Conservation (phyloP, 2,113 vertebrate genomes). For the Toxotes jaculatrix region DNA sequence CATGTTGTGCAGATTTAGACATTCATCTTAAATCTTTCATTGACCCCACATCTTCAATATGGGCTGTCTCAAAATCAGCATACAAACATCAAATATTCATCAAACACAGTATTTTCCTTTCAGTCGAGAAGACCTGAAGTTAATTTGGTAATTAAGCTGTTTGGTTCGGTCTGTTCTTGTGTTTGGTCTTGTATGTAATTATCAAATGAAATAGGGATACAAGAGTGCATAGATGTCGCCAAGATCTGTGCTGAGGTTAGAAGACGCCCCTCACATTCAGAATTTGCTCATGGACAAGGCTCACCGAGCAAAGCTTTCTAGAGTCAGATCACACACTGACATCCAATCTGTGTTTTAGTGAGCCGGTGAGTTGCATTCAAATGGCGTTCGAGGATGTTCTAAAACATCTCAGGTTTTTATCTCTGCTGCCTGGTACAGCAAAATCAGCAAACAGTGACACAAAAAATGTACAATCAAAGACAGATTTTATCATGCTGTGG, state of each 20-base stretch:
- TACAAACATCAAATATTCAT: not conserved
- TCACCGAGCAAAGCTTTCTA: conserved; percentile 15
- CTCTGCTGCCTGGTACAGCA: not conserved
- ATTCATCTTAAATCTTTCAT: not conserved
- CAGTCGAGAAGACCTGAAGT: not conserved
- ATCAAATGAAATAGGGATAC: conserved; percentile 1
- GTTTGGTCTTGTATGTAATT: conserved; percentile 4
- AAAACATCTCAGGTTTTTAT: not conserved
- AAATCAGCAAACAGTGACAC: not conserved
- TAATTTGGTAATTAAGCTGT: not conserved
- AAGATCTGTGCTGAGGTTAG: not conserved
- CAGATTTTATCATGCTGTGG: not conserved
- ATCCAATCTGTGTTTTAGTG: not conserved
- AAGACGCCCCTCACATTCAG: conserved; percentile 19
- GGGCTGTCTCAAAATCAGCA: no score
- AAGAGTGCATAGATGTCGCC: not conserved
- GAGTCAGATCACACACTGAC: conserved; percentile 1
- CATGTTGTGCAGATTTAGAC: not conserved
- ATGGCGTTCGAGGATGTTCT: not conserved
- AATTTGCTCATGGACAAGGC: not conserved
- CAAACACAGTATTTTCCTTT: not conserved
- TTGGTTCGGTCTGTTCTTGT: not conserved
- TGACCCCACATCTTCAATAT: no score
- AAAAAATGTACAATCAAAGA: not conserved
- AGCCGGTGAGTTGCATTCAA: not conserved